Percentiles rank a stretch among this genome's conserved stretches.
Conservation (phyloP, 2,113 vertebrate species). For the Cyphomyrus discorhynchus region DNA sequence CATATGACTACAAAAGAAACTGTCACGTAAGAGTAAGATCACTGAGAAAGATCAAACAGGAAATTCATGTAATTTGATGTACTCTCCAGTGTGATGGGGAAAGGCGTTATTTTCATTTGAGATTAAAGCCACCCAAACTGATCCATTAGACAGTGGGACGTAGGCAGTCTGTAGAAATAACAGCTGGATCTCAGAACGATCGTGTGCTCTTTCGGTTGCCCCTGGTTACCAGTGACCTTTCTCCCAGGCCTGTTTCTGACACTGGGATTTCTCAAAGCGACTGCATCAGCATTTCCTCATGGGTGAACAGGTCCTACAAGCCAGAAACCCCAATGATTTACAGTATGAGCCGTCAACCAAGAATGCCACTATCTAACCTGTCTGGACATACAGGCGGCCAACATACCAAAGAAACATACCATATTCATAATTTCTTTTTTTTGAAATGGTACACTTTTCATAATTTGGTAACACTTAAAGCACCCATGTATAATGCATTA, state of each 20-base stretch:
- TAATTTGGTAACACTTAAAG: too few species aligned
- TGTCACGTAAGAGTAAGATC: neutral
- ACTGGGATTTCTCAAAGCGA: conserved; percentile 15
- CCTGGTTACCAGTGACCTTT: conserved; percentile 9
- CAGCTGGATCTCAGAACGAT: neutral
- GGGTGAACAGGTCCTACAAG: conserved; percentile 1
- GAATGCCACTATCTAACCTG: neutral
- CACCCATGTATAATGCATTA: too few species aligned
- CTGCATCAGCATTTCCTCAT: conserved; percentile 3
- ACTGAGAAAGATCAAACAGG: neutral
- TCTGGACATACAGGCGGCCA: neutral
- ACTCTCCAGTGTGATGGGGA: neutral
- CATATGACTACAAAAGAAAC: neutral
- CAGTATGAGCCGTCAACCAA: neutral
- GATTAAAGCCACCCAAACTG: neutral
- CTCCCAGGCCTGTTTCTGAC: neutral
- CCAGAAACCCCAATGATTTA: conserved; percentile 8
- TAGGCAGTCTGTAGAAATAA: neutral
- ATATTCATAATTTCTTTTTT: neutral
- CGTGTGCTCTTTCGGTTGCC: neutral
- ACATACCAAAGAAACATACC: neutral
- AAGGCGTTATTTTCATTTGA: neutral
- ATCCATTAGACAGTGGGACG: neutral
- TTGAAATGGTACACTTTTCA: neutral
- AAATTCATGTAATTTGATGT: neutral